Base-by-base conservation (phyloP, 2,797 vertebrate genomes). In the Mallotus villosus region DNA sequence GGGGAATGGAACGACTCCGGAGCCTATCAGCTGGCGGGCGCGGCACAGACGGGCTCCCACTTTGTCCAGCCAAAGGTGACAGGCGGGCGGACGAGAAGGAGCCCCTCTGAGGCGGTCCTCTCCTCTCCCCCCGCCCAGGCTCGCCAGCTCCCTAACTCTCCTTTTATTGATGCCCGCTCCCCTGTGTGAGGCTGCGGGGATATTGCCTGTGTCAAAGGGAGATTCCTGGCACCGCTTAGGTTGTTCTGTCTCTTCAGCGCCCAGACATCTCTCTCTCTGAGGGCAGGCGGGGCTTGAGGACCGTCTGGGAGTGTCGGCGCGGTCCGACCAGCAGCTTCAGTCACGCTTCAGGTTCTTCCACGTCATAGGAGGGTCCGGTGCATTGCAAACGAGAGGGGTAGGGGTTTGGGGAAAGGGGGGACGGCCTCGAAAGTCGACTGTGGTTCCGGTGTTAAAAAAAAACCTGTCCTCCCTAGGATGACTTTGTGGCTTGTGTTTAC, bases 61-160 rank as follows among this genome's bases (percentile, higher is more conserved):
- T 87, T 87, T 88, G 85, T 81, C 78, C n/a, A n/a, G n/a, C n/a
- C n/a, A 86, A 22, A 71, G 81, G 67, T 86, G 86, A 90, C 88
- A 84, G 81, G 74, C 37, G 55, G 53, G 72, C 16, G 57, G 60
- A 74, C n/a, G 5, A 73, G 74, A 12, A 58, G 74, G 67, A 72
- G 78, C 82, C 66, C 67, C 67, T 87, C 74, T 73, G 70, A 75
- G 72, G 78, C 25, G 25, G 74, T 74, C 74, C 76, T 74, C 37
- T 68, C 55, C 67, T 21, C n/a, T 22, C 67, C 29, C 14, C 67
- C 29, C 14, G 4, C 32, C 16, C 41, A 12, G 71, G 62, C 46
- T 7, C 12, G 16, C 16, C 32, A 17, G 25, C 76, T 65, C 74
- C 70, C 80, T 74, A 65, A 14, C 29, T 71, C 49, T 1, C 80